A percentile compares a stretch with the other conserved stretches of the same genome.
Evolutionary conservation across 2,113 vertebrate species (phyloP).

Genomic region (Cettia cetti): DNA sequence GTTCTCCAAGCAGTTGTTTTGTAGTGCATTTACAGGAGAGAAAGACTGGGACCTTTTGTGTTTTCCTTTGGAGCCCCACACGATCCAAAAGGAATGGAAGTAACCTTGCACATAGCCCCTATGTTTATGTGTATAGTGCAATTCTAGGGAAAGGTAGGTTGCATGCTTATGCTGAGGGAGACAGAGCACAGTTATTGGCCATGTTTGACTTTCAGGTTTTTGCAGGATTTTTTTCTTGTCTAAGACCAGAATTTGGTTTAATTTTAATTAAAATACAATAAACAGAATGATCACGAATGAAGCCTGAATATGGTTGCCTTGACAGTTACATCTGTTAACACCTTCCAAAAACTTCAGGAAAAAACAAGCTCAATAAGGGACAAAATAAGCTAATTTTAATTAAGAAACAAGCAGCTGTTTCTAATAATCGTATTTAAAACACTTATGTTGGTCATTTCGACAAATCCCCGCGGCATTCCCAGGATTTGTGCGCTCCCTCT

Average conservation of each 20-base stretch:
- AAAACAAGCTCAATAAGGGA: not conserved
- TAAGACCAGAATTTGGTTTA: not conserved
- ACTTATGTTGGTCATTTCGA: rapidly evolving
- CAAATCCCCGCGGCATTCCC: rapidly evolving
- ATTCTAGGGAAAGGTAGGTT: not conserved
- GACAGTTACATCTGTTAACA: not conserved
- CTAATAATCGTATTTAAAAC: not conserved
- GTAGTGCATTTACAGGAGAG: not conserved
- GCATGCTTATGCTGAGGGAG: not conserved
- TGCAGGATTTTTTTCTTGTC: not conserved
- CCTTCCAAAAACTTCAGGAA: not conserved
- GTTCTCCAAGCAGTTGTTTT: not conserved
- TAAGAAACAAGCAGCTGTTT: not conserved
- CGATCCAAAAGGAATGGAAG: not conserved
- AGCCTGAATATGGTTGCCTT: not conserved
- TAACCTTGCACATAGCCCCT: rapidly evolving
- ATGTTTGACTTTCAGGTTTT: not conserved
- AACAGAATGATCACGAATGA: not conserved
- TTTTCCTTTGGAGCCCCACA: not conserved
- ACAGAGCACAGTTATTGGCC: not conserved
- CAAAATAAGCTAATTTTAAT: not conserved
- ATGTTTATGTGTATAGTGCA: rapidly evolving
- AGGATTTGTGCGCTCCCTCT: conserved; percentile 36
- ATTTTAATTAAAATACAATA: not conserved
- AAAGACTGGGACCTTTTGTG: not conserved